A percentile compares a stretch with the other conserved stretches of the same genome.
phyloP scores from a whole-genome alignment of 2,888 invertebrate species.

The Diplazon laetatorius region DNA sequence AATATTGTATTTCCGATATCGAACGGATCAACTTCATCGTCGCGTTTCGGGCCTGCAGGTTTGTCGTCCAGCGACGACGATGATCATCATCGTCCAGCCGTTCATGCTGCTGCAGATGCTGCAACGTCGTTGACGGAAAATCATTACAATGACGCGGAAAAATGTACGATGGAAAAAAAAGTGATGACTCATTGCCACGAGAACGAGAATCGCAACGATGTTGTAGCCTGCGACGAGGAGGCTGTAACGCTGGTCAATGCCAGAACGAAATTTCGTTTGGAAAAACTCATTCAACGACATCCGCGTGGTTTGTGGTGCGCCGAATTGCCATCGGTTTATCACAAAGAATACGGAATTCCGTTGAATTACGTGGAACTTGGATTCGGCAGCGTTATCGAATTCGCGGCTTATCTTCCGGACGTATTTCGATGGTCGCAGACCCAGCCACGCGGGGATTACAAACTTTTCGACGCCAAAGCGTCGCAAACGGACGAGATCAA shows the following conservation, averaged over 20 bases:
- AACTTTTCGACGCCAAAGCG: constrained; percentile 69
- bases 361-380: constrained; percentile 76
- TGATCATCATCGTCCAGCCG: too few species aligned
- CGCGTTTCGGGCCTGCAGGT: not conserved
- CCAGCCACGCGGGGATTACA: constrained; percentile 69
- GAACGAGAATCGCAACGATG: not conserved
- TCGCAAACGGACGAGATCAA: constrained; percentile 40
- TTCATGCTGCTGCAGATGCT: too few species aligned
- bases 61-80: constrained; percentile 8
- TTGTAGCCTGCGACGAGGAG: not conserved
- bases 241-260: constrained; percentile 66
- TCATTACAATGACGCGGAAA: too few species aligned
- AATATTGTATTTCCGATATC: constrained; percentile 48
- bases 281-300: constrained; percentile 73
- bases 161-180: too few species aligned
- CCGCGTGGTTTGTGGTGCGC: constrained; percentile 79
- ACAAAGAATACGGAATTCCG: constrained; percentile 70
- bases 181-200: too few species aligned
- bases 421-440: constrained; percentile 73
- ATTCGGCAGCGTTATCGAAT: constrained; percentile 76
- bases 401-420: constrained; percentile 73
- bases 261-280: constrained; percentile 70
- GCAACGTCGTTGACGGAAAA: too few species aligned
- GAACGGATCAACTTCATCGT: too few species aligned
- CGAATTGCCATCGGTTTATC: constrained; percentile 73